Percentiles rank a stretch among this genome's conserved stretches.
phyloP scores from a whole-genome alignment of 2,888 invertebrate species.

The Agrenia bidenticulata region DNA sequence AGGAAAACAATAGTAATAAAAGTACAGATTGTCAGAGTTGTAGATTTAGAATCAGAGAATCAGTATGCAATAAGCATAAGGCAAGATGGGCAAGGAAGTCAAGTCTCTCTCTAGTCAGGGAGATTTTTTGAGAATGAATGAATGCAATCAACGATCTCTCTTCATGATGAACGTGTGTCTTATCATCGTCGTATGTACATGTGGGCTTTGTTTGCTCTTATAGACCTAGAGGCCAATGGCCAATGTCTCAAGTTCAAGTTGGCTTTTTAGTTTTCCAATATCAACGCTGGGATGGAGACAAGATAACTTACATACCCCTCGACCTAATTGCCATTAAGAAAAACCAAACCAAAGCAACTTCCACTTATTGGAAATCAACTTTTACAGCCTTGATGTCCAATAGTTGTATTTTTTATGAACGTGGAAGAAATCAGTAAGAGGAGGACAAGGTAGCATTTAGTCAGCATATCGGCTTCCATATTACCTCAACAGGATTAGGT shows the following conservation, averaged over 20 bases:
- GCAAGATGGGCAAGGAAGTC: too few relatives aligned
- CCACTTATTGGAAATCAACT: constrained; percentile 22
- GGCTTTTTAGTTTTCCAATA: constrained; percentile 10
- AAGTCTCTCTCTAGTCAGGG: neutral
- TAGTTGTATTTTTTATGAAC: too few relatives aligned
- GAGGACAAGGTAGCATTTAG: too few relatives aligned
- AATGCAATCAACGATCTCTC: constrained; percentile 7
- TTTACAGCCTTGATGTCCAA: neutral
- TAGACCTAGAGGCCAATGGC: constrained; percentile 26
- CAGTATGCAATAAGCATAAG: constrained; percentile 1
- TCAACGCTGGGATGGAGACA: neutral
- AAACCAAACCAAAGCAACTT: constrained; percentile 16
- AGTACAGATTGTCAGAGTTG: neutral
- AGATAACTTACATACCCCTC: too few relatives aligned
- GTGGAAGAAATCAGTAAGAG: too few relatives aligned
- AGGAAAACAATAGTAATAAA: constrained; percentile 2
- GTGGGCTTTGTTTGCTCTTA: neutral
- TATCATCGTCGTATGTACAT: constrained; percentile 3
- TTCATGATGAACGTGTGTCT: constrained; percentile 6
- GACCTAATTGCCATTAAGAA: neutral
- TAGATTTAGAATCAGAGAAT: neutral
- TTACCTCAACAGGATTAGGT: too few relatives aligned
- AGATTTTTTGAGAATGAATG: constrained; percentile 1
- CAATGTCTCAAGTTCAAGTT: constrained; percentile 32
- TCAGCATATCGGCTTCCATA: too few relatives aligned